Percentiles rank a stretch among this genome's conserved stretches.
Conservation (phyloP, 2,797 vertebrate species). For the Enteromius treurensis region DNA sequence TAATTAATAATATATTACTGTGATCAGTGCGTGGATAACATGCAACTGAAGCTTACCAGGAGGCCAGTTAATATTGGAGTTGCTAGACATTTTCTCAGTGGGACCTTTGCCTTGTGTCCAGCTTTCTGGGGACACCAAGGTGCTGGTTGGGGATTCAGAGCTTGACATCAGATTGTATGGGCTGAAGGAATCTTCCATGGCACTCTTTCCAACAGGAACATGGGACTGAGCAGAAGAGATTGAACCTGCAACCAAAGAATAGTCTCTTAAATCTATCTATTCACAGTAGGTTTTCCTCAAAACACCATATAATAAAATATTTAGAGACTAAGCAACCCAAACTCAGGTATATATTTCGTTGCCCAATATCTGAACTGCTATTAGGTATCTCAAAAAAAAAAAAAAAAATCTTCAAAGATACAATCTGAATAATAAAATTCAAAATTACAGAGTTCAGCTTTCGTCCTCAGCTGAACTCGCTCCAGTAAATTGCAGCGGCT, state of each 20-base stretch:
- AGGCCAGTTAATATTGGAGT: constrained; percentile 97
- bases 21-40: background rate
- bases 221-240: constrained; percentile 85
- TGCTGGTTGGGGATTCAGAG: constrained; percentile 91
- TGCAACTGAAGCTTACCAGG: constrained; percentile 80
- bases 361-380: background rate
- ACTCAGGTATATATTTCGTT: background rate
- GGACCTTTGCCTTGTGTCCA: constrained; percentile 96
- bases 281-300: background rate
- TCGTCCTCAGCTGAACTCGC: constrained; percentile 2
- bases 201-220: constrained; percentile 88
- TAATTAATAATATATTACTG: background rate
- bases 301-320: background rate
- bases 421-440: background rate
- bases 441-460: constrained; percentile 13
- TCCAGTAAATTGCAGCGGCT: background rate
- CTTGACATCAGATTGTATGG: constrained; percentile 92
- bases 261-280: background rate
- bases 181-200: constrained; percentile 93
- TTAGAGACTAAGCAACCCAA: background rate
- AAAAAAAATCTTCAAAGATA: constrained; percentile 2
- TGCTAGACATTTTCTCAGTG: constrained; percentile 95
- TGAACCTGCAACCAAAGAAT: constrained; percentile 75
- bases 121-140: constrained; percentile 91
- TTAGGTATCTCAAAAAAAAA: background rate